Conservation (phyloP, 2,888 invertebrate species). For the Yponomeuta sedellus region DNA sequence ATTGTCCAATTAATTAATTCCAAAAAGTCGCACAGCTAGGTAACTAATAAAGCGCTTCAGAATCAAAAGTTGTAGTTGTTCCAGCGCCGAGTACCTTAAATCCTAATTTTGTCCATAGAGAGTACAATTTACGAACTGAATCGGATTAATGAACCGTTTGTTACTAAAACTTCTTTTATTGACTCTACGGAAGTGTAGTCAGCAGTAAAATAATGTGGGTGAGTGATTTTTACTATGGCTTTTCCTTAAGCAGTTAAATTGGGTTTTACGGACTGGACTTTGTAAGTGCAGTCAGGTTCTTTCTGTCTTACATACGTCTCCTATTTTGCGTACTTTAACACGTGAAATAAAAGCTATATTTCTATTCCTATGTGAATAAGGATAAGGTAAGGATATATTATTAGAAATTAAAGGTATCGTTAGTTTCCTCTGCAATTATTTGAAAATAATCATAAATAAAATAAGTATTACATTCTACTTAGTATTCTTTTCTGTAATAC, state of each 20-base stretch:
- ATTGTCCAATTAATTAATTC: neutral
- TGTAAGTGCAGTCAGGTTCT: too few species aligned
- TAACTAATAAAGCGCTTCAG: neutral
- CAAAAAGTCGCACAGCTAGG: neutral
- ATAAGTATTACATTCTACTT: too few species aligned
- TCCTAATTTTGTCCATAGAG: neutral
- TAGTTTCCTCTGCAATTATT: too few species aligned
- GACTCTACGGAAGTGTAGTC: neutral
- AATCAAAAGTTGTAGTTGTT: neutral
- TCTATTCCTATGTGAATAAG: too few species aligned
- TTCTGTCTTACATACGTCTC: too few species aligned
- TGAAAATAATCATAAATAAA: too few species aligned
- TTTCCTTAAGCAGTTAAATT: neutral
- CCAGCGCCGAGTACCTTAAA: neutral
- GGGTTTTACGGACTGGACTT: too few species aligned
- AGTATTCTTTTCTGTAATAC: too few species aligned
- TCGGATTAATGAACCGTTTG: neutral
- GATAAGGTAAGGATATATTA: too few species aligned
- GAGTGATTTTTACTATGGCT: neutral
- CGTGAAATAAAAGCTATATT: too few species aligned
- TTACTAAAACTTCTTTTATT: neutral
- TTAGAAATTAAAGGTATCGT: too few species aligned
- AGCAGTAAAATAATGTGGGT: neutral
- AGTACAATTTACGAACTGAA: neutral
- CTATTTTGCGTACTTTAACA: too few species aligned